Evolutionary conservation across 1,140 invertebrate species (phyloP), one percentile per base, ranked within the genome.

Genomic region (Oreohelix idahoensis): DNA sequence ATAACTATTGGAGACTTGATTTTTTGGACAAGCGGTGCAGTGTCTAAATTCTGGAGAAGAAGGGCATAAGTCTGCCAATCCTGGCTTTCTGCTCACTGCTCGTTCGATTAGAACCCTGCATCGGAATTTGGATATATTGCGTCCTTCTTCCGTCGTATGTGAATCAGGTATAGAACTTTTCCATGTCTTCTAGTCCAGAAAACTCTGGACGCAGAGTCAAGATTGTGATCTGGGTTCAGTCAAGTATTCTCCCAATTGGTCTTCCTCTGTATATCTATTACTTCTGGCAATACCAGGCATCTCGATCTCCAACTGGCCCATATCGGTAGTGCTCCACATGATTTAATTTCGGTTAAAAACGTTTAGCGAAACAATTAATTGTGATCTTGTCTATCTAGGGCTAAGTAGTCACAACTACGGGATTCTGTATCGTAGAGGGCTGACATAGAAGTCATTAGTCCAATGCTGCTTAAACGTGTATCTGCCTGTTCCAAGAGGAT

Each of bases 21-120:
- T 95, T 10, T 98, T 92, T 88, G 96, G 95, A 92, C 98, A 99
- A n/a, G n/a, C 87, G 96, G 98, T 0, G 98, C 96, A 35, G 97
- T 97, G 42, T 98, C 94, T 20, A 97, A 96, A 92, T 97, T 95
- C 4, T 97, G 98, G 96, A 98, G 96, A 1, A 96, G 93, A 35
- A 98, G n/a, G n/a, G n/a, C n/a, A n/a, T n/a, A n/a, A n/a, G n/a
- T n/a, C n/a, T n/a, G n/a, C n/a, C n/a, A n/a, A n/a, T n/a, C n/a
- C n/a, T n/a, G n/a, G n/a, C n/a, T 94, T 84, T 96, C 94, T 89
- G 98, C 99, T 85, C 98, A 94, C n/a, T n/a, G 94, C 98, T 98
- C 98, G 94, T 91, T 98, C 97, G 93, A n/a, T n/a, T 99, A 99
- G 0, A 98, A n/a, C 97, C 98, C 98, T 99, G 91, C 98, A 99